Evolutionary conservation across 2,797 vertebrate genomes (phyloP).

Genomic region (Antrozous pallidus): DNA sequence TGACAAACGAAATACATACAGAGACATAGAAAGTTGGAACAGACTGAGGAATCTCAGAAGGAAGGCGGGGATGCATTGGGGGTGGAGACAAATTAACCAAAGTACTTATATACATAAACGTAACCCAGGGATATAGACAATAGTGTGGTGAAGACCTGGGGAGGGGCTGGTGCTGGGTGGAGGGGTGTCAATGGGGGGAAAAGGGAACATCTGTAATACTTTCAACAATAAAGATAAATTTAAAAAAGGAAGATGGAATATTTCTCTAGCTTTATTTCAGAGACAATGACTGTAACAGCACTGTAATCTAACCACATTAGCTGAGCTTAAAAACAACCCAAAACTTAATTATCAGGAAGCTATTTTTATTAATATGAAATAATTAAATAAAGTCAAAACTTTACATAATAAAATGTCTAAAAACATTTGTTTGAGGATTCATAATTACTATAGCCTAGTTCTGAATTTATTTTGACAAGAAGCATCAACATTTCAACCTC

Average conservation of each 20-base stretch:
- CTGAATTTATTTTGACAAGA: not conserved
- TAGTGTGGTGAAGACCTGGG: too few species aligned
- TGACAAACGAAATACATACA: too few species aligned
- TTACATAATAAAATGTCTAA: slow-evolving; percentile 3
- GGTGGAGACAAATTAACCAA: too few species aligned
- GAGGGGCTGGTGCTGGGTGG: too few species aligned
- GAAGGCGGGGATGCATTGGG: too few species aligned
- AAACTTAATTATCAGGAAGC: not conserved
- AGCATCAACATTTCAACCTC: not conserved
- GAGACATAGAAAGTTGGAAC: too few species aligned
- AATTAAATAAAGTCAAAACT: not conserved
- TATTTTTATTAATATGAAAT: not conserved
- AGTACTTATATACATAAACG: too few species aligned
- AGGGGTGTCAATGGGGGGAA: too few species aligned
- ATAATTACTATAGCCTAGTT: not conserved
- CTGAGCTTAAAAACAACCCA: not conserved
- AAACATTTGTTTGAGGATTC: not conserved
- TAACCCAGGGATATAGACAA: too few species aligned
- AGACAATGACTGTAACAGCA: not conserved
- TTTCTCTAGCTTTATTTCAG: not conserved
- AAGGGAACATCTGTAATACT: too few species aligned
- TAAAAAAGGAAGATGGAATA: not conserved
- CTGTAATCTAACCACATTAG: not conserved
- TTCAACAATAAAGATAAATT: too few species aligned
- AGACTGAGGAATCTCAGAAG: too few species aligned